Evolutionary conservation across 1,140 invertebrate genomes (phyloP).

Genomic region (Geopemphigus sp.): DNA sequence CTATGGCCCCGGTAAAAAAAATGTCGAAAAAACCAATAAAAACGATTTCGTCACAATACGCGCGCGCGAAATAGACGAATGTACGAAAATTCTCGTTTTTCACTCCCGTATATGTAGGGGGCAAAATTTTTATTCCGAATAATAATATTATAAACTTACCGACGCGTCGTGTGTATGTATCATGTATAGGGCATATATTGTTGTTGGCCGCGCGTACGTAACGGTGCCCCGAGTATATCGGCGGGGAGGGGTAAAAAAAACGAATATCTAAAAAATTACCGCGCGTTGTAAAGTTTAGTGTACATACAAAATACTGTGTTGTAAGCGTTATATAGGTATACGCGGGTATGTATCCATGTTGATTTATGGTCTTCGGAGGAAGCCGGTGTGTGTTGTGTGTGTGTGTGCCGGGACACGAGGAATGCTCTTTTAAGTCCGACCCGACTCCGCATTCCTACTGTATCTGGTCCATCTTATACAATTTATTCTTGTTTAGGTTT

Average conservation of each 20-base stretch:
- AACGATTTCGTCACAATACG: not conserved
- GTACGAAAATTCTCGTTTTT: not conserved
- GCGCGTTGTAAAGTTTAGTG: slow-evolving; percentile 23
- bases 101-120: not conserved
- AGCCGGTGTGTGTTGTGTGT: too few species aligned
- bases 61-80: not conserved
- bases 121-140: not conserved
- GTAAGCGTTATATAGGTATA: not conserved
- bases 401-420: slow-evolving; percentile 47
- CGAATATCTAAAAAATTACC: not conserved
- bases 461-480: slow-evolving; percentile 46
- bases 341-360: slow-evolving; percentile 41
- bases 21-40: not conserved
- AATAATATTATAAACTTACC: not conserved
- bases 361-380: slow-evolving; percentile 48
- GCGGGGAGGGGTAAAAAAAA: not conserved
- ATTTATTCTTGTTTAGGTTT: slow-evolving; percentile 46
- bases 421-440: slow-evolving; percentile 43
- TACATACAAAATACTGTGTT: slow-evolving; percentile 35
- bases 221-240: not conserved
- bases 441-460: slow-evolving; percentile 38
- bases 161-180: too few species aligned
- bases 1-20: not conserved
- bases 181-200: not conserved
- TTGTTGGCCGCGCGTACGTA: not conserved